These are phyloP conservation scores for Solea senegalensis DNA, from an alignment of 2,113 vertebrate species.

Conservation along the genomic window DNA sequence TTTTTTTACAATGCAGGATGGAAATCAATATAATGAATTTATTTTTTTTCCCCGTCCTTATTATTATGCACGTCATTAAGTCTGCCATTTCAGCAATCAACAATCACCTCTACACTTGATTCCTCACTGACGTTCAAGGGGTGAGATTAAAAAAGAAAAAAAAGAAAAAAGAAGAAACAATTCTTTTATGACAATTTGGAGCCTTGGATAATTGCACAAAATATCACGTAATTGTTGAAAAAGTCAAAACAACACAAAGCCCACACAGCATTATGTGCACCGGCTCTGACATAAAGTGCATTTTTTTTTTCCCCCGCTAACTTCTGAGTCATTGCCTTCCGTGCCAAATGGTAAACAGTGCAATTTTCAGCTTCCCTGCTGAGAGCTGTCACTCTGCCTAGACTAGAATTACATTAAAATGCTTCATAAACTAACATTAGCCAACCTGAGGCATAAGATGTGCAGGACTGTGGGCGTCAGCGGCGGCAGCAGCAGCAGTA, in stretches of 20 bases:
- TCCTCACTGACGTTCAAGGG: conserved; percentile 61
- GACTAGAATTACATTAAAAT: conserved; percentile 63
- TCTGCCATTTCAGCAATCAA: conserved; percentile 64
- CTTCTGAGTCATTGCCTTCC: conserved; percentile 72
- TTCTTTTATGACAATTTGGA: conserved; percentile 59
- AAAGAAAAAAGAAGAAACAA: conserved; percentile 56
- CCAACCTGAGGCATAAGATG: conserved; percentile 60
- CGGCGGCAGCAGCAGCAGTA: conserved; percentile 23
- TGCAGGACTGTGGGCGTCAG: conserved; percentile 40
- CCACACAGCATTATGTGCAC: conserved; percentile 63
- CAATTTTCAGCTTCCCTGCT: conserved; percentile 67
- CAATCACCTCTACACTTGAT: conserved; percentile 60
- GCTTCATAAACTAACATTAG: conserved; percentile 64
- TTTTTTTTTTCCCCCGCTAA: conserved; percentile 30
- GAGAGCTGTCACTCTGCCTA: conserved; percentile 71
- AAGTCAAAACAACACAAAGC: conserved; percentile 72
- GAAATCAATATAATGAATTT: conserved; percentile 28
- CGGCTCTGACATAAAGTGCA: conserved; percentile 59
- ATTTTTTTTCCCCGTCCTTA: neutral
- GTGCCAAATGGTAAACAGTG: conserved; percentile 70
- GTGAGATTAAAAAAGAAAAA: conserved; percentile 46
- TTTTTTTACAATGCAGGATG: conserved; percentile 6
- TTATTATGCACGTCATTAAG: conserved; percentile 51
- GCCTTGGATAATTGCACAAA: conserved; percentile 71
- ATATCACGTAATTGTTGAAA: conserved; percentile 72